Conservation (phyloP, 2,113 vertebrate species). For the Notiomystis cincta region DNA sequence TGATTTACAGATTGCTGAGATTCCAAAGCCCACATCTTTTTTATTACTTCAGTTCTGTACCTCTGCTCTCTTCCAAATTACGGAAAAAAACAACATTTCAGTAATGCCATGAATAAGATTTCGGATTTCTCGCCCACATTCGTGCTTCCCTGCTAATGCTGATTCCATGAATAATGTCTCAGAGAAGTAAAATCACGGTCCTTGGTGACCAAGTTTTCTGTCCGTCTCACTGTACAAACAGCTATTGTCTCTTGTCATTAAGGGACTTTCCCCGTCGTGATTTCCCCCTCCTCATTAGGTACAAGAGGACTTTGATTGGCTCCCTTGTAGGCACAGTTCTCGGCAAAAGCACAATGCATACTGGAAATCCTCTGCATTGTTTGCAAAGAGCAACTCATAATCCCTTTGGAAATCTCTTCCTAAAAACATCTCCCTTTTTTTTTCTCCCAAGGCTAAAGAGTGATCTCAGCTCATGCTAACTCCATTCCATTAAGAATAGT, state of each 20-base stretch:
- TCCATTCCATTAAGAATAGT: conserved; percentile 67
- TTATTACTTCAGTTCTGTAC: not conserved
- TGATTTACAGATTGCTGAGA: not conserved
- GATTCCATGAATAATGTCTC: not conserved
- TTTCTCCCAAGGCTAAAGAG: conserved; percentile 27
- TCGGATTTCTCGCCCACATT: not conserved
- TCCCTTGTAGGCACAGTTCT: not conserved
- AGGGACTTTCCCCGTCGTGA: conserved; percentile 1
- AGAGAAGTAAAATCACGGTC: not conserved
- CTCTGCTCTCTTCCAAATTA: not conserved
- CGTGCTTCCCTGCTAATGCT: rapidly evolving
- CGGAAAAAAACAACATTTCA: not conserved
- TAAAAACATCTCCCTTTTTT: not conserved
- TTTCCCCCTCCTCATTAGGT: conserved; percentile 20
- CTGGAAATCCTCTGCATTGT: conserved; percentile 64
- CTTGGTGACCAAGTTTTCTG: not conserved
- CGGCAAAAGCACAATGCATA: conserved; percentile 16
- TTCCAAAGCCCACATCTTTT: not conserved
- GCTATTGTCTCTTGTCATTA: conserved; percentile 36
- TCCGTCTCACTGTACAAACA: conserved; percentile 7
- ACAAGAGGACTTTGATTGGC: not conserved
- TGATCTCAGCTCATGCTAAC: conserved; percentile 62
- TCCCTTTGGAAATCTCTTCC: conserved; percentile 61
- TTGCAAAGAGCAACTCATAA: conserved; percentile 50
- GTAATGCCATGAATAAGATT: not conserved